phyloP scores from a whole-genome alignment of 2,113 vertebrate genomes.

The Onychostoma macrolepis region DNA sequence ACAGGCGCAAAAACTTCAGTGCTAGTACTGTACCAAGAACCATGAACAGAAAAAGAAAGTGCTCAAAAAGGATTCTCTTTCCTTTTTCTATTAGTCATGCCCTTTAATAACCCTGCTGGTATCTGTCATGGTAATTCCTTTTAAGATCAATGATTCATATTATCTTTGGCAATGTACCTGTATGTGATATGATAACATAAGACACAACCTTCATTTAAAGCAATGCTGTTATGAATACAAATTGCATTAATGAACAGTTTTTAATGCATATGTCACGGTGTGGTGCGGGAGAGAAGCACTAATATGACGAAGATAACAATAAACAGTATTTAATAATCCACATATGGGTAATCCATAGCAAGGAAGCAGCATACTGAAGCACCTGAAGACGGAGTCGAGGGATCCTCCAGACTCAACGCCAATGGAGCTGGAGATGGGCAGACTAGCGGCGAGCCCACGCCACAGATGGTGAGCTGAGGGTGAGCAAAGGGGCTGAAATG shows the following conservation, averaged over 20 bases:
- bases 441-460: too few species aligned
- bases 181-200: conserved; percentile 20
- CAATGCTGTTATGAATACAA: not conserved
- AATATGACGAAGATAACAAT: too few species aligned
- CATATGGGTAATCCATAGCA: too few species aligned
- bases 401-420: too few species aligned
- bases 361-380: too few species aligned
- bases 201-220: not conserved
- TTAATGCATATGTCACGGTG: too few species aligned
- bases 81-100: not conserved
- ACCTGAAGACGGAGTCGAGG: too few species aligned
- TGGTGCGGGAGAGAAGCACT: too few species aligned
- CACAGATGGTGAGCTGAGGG: too few species aligned
- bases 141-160: conserved; percentile 47
- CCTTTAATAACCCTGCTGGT: conserved; percentile 3
- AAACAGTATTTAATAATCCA: too few species aligned
- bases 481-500: too few species aligned
- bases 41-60: not conserved
- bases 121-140: conserved; percentile 42
- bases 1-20: conserved; percentile 28
- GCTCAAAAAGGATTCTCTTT: conserved; percentile 19
- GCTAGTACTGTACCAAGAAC: conserved; percentile 10
- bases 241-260: conserved; percentile 8
- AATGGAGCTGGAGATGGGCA: too few species aligned
- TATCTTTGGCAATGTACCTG: conserved; percentile 8